Evolutionary conservation across 2,888 invertebrate species (phyloP), one percentile per base, ranked within the genome.

Genomic region (Tetranychus truncatus): DNA sequence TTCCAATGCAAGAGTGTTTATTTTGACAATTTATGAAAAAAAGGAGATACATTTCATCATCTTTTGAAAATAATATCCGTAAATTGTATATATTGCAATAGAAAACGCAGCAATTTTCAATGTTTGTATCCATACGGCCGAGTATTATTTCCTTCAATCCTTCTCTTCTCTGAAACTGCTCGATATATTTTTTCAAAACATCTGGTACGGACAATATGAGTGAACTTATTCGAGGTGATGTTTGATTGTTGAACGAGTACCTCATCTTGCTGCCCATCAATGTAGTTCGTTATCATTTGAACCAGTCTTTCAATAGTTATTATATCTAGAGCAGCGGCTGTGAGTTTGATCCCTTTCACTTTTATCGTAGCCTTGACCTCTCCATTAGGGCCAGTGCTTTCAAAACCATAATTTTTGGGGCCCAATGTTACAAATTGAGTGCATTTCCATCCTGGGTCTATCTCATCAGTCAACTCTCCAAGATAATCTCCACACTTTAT

Each of bases 391-490:
- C 9, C 6, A 5, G 9, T 24, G 0, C 45, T 15, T 34, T 73
- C 4, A 65, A 55, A 73, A 8, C 55, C 46, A 21, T 73, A 73
- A 24, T 73, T 73, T 21, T 73, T 73, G 9, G 73, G 46, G 0
- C 73, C 55, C 15, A 45, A 21, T 5, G 21, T 11, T 0, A 11
- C 55, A 44, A 24, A 72, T 6, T 6, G 9, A 24, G 18, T 67
- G 9, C 67, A 67, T 2, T 5, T 21, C 24, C 67, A 67, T 21
- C 24, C 67, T 5, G 72, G n/a, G 2, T 45, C 24, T 0, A 82
- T 76, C 76, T 82, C 82, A 76, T 82, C 80, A 0, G 81, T 82
- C 77, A 83, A 76, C 69, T 83, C 81, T 1, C 81, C 81, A 9
- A 82, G 75, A 76, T 78, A 81, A 74, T 80, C 79, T 45, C 81